Conservation (phyloP, 1,140 invertebrate genomes). For the Latrodectus geometricus region DNA sequence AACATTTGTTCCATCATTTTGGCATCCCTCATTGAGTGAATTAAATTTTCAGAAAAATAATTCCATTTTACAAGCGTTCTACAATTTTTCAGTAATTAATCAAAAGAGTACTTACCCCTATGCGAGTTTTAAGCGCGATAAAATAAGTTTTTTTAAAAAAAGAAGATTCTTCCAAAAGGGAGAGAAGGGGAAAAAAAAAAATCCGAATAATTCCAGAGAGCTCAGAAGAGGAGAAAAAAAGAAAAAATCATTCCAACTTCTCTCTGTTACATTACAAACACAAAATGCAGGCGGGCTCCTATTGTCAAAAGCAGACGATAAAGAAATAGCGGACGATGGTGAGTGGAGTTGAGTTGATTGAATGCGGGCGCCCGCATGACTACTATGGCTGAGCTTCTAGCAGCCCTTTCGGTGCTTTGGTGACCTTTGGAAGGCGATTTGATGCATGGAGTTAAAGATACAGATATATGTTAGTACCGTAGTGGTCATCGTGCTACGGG, state of each 20-base stretch:
- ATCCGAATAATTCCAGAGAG: not conserved
- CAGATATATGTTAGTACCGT: not conserved
- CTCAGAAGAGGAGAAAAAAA: constrained; percentile 3
- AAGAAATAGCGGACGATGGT: constrained; percentile 50
- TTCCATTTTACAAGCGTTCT: too few relatives aligned
- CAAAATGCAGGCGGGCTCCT: constrained; percentile 26
- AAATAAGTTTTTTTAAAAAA: constrained; percentile 11
- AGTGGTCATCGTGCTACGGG: not conserved
- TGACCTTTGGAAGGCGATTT: constrained; percentile 31
- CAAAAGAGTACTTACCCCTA: constrained; percentile 52
- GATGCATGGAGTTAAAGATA: not conserved
- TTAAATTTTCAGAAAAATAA: too few relatives aligned
- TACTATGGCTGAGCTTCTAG: not conserved
- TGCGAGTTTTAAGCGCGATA: constrained; percentile 2
- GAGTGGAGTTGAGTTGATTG: constrained; percentile 47
- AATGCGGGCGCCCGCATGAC: constrained; percentile 48
- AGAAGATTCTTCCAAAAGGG: constrained; percentile 6
- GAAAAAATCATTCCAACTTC: constrained; percentile 21
- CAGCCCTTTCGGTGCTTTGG: constrained; percentile 29
- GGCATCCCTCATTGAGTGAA: too few relatives aligned
- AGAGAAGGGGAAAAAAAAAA: not conserved
- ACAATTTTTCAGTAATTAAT: constrained; percentile 30
- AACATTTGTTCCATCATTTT: too few relatives aligned
- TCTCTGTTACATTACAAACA: constrained; percentile 29
- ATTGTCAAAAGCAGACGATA: constrained; percentile 50